These are phyloP conservation scores for Plutella xylostella DNA, from an alignment of 2,888 invertebrate genomes.

Conservation along the genomic window DNA sequence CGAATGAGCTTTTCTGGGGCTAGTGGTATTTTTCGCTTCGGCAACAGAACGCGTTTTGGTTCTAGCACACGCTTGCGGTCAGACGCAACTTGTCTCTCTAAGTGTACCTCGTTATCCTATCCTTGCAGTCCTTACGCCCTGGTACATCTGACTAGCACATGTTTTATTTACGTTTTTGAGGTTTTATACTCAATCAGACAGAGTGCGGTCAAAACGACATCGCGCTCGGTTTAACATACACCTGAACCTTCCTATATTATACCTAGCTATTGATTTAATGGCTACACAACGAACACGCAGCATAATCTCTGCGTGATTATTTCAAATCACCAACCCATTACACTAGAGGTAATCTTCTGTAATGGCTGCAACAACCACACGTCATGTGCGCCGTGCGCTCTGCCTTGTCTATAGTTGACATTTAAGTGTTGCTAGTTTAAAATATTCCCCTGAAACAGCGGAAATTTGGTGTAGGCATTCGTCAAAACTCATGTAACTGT, in stretches of 20 bases:
- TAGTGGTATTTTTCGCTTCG: conserved; percentile 25
- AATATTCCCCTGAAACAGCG: conserved; percentile 11
- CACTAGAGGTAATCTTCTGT: conserved; percentile 61
- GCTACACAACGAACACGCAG: conserved; percentile 33
- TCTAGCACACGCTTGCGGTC: conserved; percentile 4
- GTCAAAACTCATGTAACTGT: not conserved
- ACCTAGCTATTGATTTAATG: conserved; percentile 49
- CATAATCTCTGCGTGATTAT: conserved; percentile 59
- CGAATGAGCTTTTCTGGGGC: conserved; percentile 20
- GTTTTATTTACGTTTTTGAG: not conserved
- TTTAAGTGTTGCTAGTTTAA: conserved; percentile 35
- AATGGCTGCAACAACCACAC: conserved; percentile 35
- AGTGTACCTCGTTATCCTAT: conserved; percentile 19
- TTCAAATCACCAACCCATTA: conserved; percentile 63
- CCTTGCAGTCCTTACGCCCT: too few species aligned
- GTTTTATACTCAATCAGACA: too few species aligned
- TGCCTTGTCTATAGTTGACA: not conserved
- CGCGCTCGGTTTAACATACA: too few species aligned
- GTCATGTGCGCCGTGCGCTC: conserved; percentile 26
- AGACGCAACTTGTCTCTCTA: conserved; percentile 4
- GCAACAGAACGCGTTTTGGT: conserved; percentile 25
- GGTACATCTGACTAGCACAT: too few species aligned
- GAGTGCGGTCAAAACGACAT: too few species aligned
- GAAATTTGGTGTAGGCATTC: not conserved
- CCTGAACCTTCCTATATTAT: conserved; percentile 5